phyloP scores from a whole-genome alignment of 2,888 invertebrate genomes.

The Callinectes sapidus region DNA sequence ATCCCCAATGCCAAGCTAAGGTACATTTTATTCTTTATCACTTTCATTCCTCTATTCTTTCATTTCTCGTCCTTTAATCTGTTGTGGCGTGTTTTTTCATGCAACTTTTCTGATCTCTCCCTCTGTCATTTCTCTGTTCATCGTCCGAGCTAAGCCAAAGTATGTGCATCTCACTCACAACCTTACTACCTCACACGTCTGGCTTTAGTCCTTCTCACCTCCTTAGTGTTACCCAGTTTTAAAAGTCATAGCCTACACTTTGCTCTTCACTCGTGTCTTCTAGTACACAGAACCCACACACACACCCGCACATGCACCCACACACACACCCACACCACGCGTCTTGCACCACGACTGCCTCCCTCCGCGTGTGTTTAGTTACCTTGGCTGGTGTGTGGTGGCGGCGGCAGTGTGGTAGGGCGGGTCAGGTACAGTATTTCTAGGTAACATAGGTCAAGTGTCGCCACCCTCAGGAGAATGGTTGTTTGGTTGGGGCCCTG shows the following conservation, averaged over 20 bases:
- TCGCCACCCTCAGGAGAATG: slow-evolving; percentile 22
- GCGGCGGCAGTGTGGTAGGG: not conserved
- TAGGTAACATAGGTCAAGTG: not conserved
- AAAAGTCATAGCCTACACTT: not conserved
- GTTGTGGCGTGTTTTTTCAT: too few relatives aligned
- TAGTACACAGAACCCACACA: not conserved
- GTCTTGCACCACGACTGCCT: not conserved
- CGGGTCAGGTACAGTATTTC: not conserved
- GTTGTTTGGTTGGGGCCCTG: not conserved
- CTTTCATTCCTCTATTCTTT: not conserved
- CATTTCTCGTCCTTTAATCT: not conserved
- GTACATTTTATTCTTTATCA: not conserved
- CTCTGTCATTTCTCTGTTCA: not conserved
- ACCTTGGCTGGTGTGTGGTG: slow-evolving; percentile 16
- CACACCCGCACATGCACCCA: slow-evolving; percentile 2
- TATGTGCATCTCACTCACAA: not conserved
- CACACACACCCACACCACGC: slow-evolving; percentile 16
- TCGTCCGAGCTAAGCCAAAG: not conserved
- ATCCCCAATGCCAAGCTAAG: not conserved
- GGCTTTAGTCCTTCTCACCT: not conserved
- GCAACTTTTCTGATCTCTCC: not conserved
- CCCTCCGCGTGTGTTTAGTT: not conserved
- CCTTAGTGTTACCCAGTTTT: not conserved
- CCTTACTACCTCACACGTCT: not conserved
- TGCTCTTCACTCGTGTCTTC: not conserved